Percentiles rank a stretch among this genome's conserved stretches.
phyloP scores from a whole-genome alignment of 2,113 vertebrate species.

The Kryptolebias marmoratus region DNA sequence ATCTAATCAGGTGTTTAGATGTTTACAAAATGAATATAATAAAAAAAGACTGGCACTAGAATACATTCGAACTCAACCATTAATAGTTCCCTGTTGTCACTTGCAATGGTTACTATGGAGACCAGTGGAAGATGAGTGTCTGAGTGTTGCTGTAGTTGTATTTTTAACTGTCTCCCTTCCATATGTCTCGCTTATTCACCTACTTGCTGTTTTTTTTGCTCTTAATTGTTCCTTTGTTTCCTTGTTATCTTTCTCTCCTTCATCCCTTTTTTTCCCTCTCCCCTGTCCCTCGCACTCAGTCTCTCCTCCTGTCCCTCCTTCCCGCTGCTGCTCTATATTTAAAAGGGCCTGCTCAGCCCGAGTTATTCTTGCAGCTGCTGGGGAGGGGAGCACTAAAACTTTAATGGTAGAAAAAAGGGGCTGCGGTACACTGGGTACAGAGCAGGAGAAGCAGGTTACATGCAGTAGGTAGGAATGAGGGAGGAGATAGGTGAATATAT shows the following conservation, averaged over 20 bases:
- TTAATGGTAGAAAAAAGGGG: conserved; percentile 78
- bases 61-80: conserved; percentile 27
- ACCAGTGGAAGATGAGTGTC: conserved; percentile 61
- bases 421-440: conserved; percentile 74
- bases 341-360: conserved; percentile 76
- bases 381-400: conserved; percentile 80
- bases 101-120: conserved; percentile 63
- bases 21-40: too few relatives aligned
- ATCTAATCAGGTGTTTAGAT: not conserved
- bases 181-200: not conserved
- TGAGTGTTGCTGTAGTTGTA: conserved; percentile 45
- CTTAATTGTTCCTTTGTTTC: not conserved
- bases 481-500: not conserved
- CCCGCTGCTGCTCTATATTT: conserved; percentile 80
- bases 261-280: conserved; percentile 1
- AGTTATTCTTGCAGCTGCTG: conserved; percentile 81
- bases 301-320: conserved; percentile 50
- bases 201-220: not conserved
- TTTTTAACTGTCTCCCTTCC: conserved; percentile 12
- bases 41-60: not conserved
- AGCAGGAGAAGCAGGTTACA: conserved; percentile 53
- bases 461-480: conserved; percentile 43
- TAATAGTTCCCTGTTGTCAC: conserved; percentile 49
- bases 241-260: not conserved
- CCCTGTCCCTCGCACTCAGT: conserved; percentile 23